Conservation (phyloP, 2,888 invertebrate genomes). For the Lasioglossum villosulum region DNA sequence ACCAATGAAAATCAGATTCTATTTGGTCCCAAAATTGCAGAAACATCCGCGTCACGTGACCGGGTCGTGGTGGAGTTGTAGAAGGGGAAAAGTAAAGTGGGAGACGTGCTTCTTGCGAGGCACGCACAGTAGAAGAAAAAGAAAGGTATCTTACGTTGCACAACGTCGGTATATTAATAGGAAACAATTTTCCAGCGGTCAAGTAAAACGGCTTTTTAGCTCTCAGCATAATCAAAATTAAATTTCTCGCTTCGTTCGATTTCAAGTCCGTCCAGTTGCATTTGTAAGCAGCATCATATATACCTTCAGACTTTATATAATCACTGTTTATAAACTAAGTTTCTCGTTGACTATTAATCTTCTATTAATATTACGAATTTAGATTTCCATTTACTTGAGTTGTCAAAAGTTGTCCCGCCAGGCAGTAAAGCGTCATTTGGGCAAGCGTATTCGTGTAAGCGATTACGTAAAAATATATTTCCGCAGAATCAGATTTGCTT, state of each 20-base stretch:
- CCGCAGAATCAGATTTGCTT: not conserved
- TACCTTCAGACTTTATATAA: slow-evolving; percentile 35
- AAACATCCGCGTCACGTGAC: too few species aligned
- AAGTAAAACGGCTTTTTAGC: slow-evolving; percentile 51
- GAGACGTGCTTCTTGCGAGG: not conserved
- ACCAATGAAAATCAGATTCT: too few species aligned
- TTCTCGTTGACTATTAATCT: not conserved
- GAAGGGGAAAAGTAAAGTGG: too few species aligned
- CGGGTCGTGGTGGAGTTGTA: too few species aligned
- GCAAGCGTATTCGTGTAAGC: slow-evolving; percentile 2
- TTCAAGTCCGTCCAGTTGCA: slow-evolving; percentile 42
- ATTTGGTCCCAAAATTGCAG: too few species aligned
- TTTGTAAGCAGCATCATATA: slow-evolving; percentile 31
- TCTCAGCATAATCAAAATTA: slow-evolving; percentile 54
- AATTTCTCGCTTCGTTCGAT: slow-evolving; percentile 28
- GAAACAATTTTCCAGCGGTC: slow-evolving; percentile 62
- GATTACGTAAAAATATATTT: not conserved
- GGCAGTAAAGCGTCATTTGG: slow-evolving; percentile 45
- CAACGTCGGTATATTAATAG: slow-evolving; percentile 54
- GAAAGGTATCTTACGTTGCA: slow-evolving; percentile 49
- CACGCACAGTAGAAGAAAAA: not conserved
- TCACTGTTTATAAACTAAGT: not conserved
- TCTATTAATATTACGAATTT: not conserved
- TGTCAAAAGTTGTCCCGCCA: slow-evolving; percentile 41
- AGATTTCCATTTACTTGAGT: slow-evolving; percentile 30